Evolutionary conservation across 1,140 invertebrate genomes (phyloP).

Genomic region (Drosophila littoralis): DNA sequence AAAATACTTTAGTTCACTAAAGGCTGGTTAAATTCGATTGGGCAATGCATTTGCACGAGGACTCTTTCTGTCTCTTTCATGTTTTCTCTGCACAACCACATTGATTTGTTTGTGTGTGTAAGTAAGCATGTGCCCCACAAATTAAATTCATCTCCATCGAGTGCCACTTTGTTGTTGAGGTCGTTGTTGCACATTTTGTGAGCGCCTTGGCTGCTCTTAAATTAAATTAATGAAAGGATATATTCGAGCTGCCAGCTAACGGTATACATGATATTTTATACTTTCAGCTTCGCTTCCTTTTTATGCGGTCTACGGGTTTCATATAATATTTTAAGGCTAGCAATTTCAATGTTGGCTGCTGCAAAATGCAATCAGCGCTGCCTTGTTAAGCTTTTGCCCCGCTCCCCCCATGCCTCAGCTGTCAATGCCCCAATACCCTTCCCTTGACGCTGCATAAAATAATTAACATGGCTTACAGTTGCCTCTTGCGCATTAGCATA

Average conservation of each 20-base stretch:
- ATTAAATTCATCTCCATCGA: slow-evolving; percentile 58
- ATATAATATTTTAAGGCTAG: slow-evolving; percentile 15
- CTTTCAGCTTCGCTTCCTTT: not conserved
- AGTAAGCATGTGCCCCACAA: slow-evolving; percentile 31
- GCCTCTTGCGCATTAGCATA: slow-evolving; percentile 61
- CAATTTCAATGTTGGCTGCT: slow-evolving; percentile 19
- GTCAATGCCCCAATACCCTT: not conserved
- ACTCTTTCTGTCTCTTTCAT: not conserved
- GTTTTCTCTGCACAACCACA: not conserved
- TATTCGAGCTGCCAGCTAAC: slow-evolving; percentile 23
- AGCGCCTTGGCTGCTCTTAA: slow-evolving; percentile 50
- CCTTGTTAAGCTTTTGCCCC: slow-evolving; percentile 57
- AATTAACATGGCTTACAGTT: slow-evolving; percentile 73
- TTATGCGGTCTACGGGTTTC: slow-evolving; percentile 3
- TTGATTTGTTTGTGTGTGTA: not conserved
- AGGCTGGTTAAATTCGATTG: not conserved
- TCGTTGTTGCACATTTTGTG: slow-evolving; percentile 21
- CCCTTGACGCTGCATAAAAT: slow-evolving; percentile 63
- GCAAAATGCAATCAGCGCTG: slow-evolving; percentile 71
- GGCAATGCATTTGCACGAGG: slow-evolving; percentile 2
- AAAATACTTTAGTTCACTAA: not conserved
- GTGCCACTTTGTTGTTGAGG: not conserved
- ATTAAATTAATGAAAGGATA: slow-evolving; percentile 77
- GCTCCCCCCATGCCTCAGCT: not conserved
- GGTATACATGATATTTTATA: slow-evolving; percentile 16